Evolutionary conservation across 2,797 vertebrate genomes (phyloP).

Genomic region (Oryzias dopingdopingensis): DNA sequence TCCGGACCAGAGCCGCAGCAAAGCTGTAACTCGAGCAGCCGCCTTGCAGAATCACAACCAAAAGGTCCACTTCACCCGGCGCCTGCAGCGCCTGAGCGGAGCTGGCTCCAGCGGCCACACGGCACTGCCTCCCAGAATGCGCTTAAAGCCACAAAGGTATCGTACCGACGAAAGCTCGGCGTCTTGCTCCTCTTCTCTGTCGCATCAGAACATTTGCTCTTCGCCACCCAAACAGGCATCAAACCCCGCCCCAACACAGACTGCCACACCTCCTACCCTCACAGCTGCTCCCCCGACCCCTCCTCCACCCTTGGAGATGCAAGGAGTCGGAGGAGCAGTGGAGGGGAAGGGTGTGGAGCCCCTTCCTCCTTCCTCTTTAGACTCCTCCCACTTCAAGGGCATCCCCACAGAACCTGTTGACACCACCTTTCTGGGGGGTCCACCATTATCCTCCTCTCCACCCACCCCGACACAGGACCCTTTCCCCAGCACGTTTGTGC

Average conservation of each 20-base stretch:
- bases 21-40: constrained; percentile 70
- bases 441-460: constrained; percentile 68
- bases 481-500: constrained; percentile 18
- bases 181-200: constrained; percentile 13
- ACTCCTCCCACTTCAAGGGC: constrained; percentile 79
- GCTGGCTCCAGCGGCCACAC: constrained; percentile 15
- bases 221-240: constrained; percentile 69
- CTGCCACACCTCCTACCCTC: constrained; percentile 65
- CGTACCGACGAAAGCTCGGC: constrained; percentile 90
- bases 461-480: constrained; percentile 20
- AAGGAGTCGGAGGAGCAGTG: constrained; percentile 66
- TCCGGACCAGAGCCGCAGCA: constrained; percentile 30
- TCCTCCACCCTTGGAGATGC: constrained; percentile 50
- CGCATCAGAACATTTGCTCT: constrained; percentile 3
- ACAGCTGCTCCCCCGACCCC: constrained; percentile 54
- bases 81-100: constrained; percentile 87
- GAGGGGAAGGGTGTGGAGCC: constrained; percentile 53
- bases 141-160: constrained; percentile 96
- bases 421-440: constrained; percentile 82
- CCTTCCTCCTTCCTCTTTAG: constrained; percentile 77
- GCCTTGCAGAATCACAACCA: constrained; percentile 88
- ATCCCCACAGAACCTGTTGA: constrained; percentile 83
- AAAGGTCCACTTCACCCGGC: constrained; percentile 93
- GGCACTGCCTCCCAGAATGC: constrained; percentile 81
- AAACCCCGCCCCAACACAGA: constrained; percentile 68